Conservation (phyloP, 2,797 vertebrate species). For the Nannoperca obscura region DNA sequence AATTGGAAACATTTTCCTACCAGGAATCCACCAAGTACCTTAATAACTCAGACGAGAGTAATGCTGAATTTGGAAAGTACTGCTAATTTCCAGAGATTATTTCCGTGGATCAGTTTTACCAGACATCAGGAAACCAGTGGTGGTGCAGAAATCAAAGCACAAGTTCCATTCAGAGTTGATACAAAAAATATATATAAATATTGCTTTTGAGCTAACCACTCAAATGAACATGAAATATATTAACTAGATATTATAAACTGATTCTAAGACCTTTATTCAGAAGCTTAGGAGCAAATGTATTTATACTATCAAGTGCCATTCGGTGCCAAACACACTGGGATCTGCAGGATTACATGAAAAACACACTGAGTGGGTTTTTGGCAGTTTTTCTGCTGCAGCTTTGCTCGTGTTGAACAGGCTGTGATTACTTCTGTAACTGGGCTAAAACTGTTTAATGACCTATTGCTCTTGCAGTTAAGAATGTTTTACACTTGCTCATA, state of each 20-base stretch:
- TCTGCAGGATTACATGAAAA: constrained; percentile 35
- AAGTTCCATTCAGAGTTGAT: not conserved
- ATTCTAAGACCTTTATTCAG: constrained; percentile 9
- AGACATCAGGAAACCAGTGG: not conserved
- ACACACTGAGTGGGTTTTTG: constrained; percentile 24
- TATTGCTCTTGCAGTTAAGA: constrained; percentile 14
- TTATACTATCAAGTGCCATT: constrained; percentile 1
- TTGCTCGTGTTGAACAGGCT: constrained; percentile 5
- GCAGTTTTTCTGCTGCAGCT: constrained; percentile 33
- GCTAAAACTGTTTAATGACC: constrained; percentile 24
- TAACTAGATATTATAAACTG: constrained; percentile 13
- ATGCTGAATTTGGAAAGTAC: not conserved
- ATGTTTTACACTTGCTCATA: not conserved
- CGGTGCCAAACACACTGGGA: constrained; percentile 18
- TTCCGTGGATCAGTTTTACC: not conserved
- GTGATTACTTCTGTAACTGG: constrained; percentile 16
- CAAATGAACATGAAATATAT: not conserved
- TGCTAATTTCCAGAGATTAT: not conserved
- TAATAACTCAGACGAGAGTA: not conserved
- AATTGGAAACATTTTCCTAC: not conserved
- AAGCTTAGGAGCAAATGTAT: not conserved
- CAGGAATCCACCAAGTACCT: not conserved
- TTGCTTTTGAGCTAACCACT: not conserved
- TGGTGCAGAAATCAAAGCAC: not conserved
- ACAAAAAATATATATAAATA: not conserved